Conservation (phyloP, 2,888 invertebrate species). For the Acleris cristana region DNA sequence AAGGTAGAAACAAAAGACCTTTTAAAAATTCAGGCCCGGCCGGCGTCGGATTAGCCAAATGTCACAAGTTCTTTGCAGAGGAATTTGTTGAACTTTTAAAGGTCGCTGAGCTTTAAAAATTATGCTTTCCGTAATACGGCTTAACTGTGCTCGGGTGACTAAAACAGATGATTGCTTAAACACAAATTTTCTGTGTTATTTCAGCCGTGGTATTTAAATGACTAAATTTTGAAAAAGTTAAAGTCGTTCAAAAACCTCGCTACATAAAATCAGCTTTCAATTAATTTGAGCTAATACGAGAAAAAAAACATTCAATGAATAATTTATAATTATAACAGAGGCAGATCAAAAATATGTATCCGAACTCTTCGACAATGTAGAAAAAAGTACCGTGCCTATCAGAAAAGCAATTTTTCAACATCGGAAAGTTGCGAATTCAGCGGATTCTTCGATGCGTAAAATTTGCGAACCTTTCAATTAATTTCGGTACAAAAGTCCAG, state of each 20-base stretch:
- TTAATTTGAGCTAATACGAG: no score
- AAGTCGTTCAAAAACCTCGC: no score
- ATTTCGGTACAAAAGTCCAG: background rate
- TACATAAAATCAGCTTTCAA: no score
- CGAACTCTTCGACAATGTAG: background rate
- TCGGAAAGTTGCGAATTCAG: background rate
- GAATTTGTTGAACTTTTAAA: conserved; percentile 15
- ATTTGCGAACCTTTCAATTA: conserved; percentile 7
- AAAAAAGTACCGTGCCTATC: background rate
- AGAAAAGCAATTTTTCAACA: conserved; percentile 5
- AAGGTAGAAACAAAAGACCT: conserved; percentile 17
- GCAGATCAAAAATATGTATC: no score
- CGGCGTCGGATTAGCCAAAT: conserved; percentile 12
- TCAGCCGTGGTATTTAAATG: no score
- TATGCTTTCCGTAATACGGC: conserved; percentile 20
- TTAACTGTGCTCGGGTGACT: conserved; percentile 9
- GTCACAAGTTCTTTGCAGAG: conserved; percentile 3
- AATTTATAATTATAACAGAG: no score
- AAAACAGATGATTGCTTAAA: background rate
- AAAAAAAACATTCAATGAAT: no score
- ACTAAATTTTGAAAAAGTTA: no score
- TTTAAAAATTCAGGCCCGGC: conserved; percentile 13
- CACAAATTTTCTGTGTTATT: background rate
- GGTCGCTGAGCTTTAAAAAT: conserved; percentile 11
- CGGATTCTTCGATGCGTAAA: conserved; percentile 2